phyloP scores from a whole-genome alignment of 2,797 vertebrate species.

The Clangula hyemalis region DNA sequence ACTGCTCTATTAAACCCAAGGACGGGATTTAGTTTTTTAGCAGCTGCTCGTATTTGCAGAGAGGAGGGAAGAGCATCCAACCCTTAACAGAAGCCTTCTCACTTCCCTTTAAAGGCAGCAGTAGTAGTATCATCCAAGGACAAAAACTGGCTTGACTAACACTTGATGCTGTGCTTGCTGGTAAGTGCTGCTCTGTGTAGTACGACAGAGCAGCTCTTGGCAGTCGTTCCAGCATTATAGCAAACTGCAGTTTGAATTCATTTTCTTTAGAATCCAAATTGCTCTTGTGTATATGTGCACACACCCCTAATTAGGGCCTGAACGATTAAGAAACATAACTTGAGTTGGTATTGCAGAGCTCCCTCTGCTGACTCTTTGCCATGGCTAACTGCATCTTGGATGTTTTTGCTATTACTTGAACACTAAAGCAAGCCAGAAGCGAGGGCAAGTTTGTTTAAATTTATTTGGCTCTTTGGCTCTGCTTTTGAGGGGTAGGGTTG shows the following conservation, averaged over 20 bases:
- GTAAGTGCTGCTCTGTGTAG: rapidly evolving
- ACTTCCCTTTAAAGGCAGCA: not conserved
- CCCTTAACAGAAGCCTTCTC: not conserved
- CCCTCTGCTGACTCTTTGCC: slow-evolving; percentile 36
- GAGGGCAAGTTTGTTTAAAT: not conserved
- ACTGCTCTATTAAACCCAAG: not conserved
- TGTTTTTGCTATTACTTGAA: rapidly evolving
- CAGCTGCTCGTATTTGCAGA: not conserved
- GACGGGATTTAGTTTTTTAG: not conserved
- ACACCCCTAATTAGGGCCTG: rapidly evolving
- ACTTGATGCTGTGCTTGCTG: rapidly evolving
- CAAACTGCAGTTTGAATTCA: not conserved
- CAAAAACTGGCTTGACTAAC: rapidly evolving
- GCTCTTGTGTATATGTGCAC: rapidly evolving
- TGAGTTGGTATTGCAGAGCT: not conserved
- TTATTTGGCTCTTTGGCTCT: not conserved
- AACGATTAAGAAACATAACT: rapidly evolving
- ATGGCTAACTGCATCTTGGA: rapidly evolving
- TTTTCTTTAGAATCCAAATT: rapidly evolving
- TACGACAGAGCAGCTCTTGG: rapidly evolving
- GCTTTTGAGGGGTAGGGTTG: not conserved
- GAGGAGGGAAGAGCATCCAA: not conserved
- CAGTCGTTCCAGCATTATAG: rapidly evolving
- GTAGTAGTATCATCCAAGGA: not conserved
- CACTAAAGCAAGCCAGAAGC: rapidly evolving